Conservation (phyloP, 2,797 vertebrate genomes). For the Todus mexicanus region DNA sequence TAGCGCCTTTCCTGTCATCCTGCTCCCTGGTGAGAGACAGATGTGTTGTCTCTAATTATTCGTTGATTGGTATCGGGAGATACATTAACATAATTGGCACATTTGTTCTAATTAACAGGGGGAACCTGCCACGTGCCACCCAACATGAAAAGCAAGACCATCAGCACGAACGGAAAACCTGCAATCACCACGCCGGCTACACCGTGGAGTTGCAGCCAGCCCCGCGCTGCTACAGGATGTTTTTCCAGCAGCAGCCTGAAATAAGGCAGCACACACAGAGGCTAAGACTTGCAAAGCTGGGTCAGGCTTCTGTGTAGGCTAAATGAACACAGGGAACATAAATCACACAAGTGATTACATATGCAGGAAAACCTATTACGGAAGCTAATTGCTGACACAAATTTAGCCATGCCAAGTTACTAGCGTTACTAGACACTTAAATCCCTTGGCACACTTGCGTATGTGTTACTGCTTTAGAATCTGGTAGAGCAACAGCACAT, state of each 20-base stretch:
- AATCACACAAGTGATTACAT: constrained; percentile 81
- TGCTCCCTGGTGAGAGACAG: constrained; percentile 68
- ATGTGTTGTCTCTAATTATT: constrained; percentile 84
- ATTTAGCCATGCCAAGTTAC: constrained; percentile 81
- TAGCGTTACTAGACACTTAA: constrained; percentile 73
- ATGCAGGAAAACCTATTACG: constrained; percentile 82
- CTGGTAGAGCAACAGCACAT: background rate
- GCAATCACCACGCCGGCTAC: background rate
- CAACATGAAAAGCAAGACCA: constrained; percentile 71
- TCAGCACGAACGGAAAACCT: constrained; percentile 23
- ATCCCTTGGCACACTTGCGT: constrained; percentile 42
- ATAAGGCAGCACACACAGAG: background rate
- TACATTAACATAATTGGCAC: constrained; percentile 90
- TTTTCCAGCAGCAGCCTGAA: constrained; percentile 4
- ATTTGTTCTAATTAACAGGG: constrained; percentile 91
- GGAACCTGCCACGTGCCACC: constrained; percentile 87
- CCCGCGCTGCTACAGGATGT: background rate
- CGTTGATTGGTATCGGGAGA: constrained; percentile 88
- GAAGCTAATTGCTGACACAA: constrained; percentile 84
- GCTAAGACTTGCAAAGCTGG: background rate
- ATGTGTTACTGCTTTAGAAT: constrained; percentile 34
- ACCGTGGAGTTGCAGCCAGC: background rate
- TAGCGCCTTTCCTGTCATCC: constrained; percentile 34
- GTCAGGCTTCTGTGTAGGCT: constrained; percentile 47
- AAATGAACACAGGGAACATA: constrained; percentile 71